phyloP scores from a whole-genome alignment of 92 coral and sea anemone species.

The Siderastrea radians region DNA sequence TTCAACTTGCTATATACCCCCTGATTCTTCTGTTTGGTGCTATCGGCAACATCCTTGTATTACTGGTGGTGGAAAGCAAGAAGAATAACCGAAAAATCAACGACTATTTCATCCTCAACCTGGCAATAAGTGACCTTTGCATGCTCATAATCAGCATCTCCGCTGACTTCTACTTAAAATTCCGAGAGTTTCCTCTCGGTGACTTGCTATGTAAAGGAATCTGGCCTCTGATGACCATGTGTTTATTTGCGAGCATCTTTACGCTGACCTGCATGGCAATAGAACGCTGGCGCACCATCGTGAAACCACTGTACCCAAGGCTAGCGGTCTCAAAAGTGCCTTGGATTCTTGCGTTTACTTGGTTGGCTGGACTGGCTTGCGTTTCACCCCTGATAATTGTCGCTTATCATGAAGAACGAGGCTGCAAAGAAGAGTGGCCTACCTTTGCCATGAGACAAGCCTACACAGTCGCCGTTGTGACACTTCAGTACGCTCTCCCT shows the following conservation, averaged over 20 bases:
- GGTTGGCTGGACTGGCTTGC: constrained; percentile 74
- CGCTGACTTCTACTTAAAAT: constrained; percentile 75
- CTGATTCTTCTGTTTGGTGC: constrained; percentile 73
- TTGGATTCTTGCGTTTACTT: constrained; percentile 41
- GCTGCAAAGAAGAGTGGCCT: constrained; percentile 81
- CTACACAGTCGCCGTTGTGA: constrained; percentile 69
- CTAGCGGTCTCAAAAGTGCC: constrained; percentile 49
- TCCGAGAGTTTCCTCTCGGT: constrained; percentile 64
- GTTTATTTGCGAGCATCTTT: constrained; percentile 76
- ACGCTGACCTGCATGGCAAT: constrained; percentile 88
- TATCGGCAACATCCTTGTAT: constrained; percentile 77
- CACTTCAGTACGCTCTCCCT: constrained; percentile 77
- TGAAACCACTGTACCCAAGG: constrained; percentile 70
- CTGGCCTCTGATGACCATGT: constrained; percentile 89
- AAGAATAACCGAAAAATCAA: constrained; percentile 70
- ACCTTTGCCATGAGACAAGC: constrained; percentile 61
- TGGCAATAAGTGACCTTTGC: constrained; percentile 73
- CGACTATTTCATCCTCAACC: constrained; percentile 81
- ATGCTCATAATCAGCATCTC: constrained; percentile 77
- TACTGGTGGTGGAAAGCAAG: constrained; percentile 76
- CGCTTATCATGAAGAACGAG: constrained; percentile 65
- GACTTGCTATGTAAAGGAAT: constrained; percentile 75
- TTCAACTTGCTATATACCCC: constrained; percentile 68
- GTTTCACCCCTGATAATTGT: constrained; percentile 77
- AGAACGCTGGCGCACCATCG: constrained; percentile 79